A percentile compares a stretch with the other conserved stretches of the same genome.
Evolutionary conservation across 2,797 vertebrate species (phyloP).

Genomic region (Anniella stebbinsi): DNA sequence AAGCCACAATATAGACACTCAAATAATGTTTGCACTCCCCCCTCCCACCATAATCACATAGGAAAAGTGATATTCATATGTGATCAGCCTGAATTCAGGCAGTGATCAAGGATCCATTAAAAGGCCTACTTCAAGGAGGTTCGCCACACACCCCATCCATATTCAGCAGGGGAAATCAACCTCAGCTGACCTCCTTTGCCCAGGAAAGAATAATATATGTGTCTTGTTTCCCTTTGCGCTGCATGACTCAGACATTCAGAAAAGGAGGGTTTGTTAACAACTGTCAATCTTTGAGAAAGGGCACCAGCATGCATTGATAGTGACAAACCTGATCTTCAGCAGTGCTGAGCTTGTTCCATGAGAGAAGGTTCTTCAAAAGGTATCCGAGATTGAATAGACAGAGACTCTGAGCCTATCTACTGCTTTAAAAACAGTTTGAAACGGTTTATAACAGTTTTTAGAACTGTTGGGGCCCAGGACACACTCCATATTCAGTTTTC

Average conservation of each 20-base stretch:
- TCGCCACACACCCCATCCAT: background rate
- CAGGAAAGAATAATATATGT: background rate
- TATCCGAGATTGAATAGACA: background rate
- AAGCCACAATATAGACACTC: background rate
- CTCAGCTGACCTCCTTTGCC: constrained; percentile 3
- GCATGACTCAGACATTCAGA: constrained; percentile 2
- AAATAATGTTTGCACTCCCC: background rate
- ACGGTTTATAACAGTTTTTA: too few relatives aligned
- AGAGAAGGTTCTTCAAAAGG: background rate
- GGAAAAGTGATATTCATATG: background rate
- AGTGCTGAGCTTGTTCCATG: background rate
- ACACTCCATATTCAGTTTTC: too few relatives aligned
- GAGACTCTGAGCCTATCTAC: too few relatives aligned
- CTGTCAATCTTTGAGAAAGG: constrained; percentile 18
- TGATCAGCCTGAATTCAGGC: background rate
- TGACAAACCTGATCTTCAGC: constrained; percentile 16
- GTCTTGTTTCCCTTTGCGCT: background rate
- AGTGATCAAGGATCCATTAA: background rate
- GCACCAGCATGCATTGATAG: background rate
- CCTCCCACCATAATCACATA: too few relatives aligned
- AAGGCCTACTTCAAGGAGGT: constrained; percentile 1
- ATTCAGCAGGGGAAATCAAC: background rate
- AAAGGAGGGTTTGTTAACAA: constrained; percentile 13
- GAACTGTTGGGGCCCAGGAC: too few relatives aligned
- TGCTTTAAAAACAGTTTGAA: too few relatives aligned